Base-by-base conservation (phyloP, 2,888 invertebrate species). In the Tenthredo distinguenda region DNA sequence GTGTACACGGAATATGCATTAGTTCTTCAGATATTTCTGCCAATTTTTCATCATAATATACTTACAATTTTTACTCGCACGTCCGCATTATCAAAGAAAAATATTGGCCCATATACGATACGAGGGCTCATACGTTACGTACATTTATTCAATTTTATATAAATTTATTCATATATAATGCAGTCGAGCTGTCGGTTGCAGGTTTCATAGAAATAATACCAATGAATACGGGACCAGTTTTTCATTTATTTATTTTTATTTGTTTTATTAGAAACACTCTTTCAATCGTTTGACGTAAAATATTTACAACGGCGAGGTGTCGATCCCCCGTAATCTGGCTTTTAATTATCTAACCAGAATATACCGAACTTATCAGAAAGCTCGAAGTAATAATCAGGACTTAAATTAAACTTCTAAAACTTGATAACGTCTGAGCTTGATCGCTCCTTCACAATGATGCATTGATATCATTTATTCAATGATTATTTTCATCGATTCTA, bases 1-100 rank as follows among this genome's bases (percentile, higher is more conserved):
- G 84, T 74, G 85, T 86, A 87, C 87, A 86, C 68, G 85, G 83
- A 87, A 86, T 87, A 86, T 87, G 86, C 87, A 87, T 87, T 87
- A 87, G 85, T 77, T 84, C 34, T 83, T 81, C 15, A 26, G n/a
- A 81, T 81, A 81, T 62, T 81, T 62, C 40, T 12, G 21, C 40
- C 40, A 62, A 81, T 62, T 58, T 62, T 58, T 34, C 79, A 31
- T 55, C 50, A 34, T 55, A 37, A 47, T 47, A 47, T 47, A 47
- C 0, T 15, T 1, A 4, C 12, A 47, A 47, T 76, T 76, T 76
- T 50, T 43, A 21, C 76, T 26, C 31, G 0, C 68, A 34, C 37
- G 34, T 34, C 1, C 58, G 21, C 37, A 62, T 62, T 26, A 62
- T 81, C 37, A 18, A 62, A 62, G 62, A 62, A 40, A 81, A 81